Percentiles rank a stretch among this genome's conserved stretches.
Conservation (phyloP, 2,797 vertebrate genomes). For the Chelonia mydas region DNA sequence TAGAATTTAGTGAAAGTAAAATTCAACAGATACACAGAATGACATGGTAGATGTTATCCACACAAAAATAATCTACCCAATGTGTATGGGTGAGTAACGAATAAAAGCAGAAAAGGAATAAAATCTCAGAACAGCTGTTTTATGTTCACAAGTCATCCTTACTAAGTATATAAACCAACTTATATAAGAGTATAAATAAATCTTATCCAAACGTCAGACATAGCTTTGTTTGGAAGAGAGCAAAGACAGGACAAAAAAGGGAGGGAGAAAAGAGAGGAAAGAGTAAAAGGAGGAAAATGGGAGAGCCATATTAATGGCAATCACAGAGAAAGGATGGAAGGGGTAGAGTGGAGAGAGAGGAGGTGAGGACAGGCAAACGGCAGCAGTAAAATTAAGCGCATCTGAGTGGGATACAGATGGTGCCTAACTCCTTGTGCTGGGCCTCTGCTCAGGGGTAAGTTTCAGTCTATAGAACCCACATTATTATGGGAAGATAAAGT, state of each 20-base stretch:
- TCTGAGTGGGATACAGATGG: neutral
- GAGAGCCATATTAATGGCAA: neutral
- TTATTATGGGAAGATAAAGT: neutral
- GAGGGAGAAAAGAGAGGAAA: neutral
- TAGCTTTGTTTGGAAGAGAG: neutral
- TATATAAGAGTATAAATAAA: constrained; percentile 33
- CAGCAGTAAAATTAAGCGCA: neutral
- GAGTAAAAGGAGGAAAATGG: neutral
- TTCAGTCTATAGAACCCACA: neutral
- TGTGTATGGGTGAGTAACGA: neutral
- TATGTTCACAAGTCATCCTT: neutral
- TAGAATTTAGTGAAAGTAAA: constrained; percentile 10
- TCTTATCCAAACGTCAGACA: neutral
- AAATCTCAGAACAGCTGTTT: neutral
- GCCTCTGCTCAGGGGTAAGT: neutral
- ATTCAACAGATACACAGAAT: neutral
- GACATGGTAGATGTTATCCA: neutral
- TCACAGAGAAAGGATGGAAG: neutral
- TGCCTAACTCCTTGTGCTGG: neutral
- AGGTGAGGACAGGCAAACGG: neutral
- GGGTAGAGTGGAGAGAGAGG: neutral
- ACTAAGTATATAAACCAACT: neutral
- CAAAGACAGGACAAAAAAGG: neutral
- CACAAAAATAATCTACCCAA: neutral
- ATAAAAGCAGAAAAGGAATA: neutral